These are phyloP conservation scores for Heptranchias perlo DNA, from an alignment of 2,113 vertebrate species.

Conservation along the genomic window DNA sequence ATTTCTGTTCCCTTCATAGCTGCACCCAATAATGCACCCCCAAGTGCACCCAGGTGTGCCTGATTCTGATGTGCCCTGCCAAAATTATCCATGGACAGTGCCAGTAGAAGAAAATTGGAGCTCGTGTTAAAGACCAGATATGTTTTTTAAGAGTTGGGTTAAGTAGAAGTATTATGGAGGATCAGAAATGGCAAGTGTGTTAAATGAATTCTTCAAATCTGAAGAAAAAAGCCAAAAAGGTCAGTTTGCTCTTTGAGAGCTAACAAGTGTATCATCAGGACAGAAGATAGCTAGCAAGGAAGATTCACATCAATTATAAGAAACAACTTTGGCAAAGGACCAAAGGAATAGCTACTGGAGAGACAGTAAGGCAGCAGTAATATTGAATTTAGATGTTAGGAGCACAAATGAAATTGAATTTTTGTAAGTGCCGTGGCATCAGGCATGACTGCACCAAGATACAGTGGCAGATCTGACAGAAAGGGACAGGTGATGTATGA, in stretches of 20 bases:
- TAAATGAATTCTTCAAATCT: background rate
- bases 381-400: background rate
- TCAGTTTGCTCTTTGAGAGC: no score
- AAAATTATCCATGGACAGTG: background rate
- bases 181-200: background rate
- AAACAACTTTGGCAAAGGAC: background rate
- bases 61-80: no score
- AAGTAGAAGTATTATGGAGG: background rate
- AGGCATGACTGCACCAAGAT: background rate
- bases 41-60: no score
- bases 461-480: no score
- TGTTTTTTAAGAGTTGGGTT: background rate
- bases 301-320: background rate
- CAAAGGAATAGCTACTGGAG: background rate
- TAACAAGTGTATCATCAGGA: background rate
- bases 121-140: background rate
- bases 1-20: no score
- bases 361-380: background rate
- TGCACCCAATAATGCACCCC: no score
- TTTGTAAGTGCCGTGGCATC: background rate
- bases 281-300: background rate
- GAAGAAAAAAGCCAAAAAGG: no score
- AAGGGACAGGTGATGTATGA: no score
- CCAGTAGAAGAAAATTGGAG: background rate
- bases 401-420: background rate